Conservation (phyloP, 2,888 invertebrate species). For the Drosophila pseudotakahashii region DNA sequence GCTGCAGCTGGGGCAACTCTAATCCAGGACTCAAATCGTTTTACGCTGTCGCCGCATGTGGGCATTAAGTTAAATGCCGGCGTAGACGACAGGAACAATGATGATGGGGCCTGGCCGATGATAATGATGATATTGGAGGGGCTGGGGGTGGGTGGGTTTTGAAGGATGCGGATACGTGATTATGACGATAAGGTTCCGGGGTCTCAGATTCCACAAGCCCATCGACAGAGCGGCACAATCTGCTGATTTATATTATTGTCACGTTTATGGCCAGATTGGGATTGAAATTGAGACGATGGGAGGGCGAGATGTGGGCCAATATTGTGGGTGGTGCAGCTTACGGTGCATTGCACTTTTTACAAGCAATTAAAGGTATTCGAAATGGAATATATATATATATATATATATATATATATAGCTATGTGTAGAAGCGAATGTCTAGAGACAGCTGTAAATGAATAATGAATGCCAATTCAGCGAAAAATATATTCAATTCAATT, state of each 20-base stretch:
- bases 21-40: conserved; percentile 53
- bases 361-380: conserved; percentile 53
- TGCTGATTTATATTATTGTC: conserved; percentile 81
- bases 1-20: conserved; percentile 30
- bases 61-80: conserved; percentile 67
- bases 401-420: too few relatives aligned
- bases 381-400: neutral
- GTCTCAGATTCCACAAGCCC: neutral
- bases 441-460: conserved; percentile 73
- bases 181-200: conserved; percentile 38
- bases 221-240: conserved; percentile 50
- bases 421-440: conserved; percentile 6
- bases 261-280: conserved; percentile 79
- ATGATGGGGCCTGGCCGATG: neutral
- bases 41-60: conserved; percentile 61
- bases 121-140: conserved; percentile 14
- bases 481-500: conserved; percentile 75
- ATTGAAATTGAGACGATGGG: conserved; percentile 37
- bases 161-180: conserved; percentile 9
- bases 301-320: neutral
- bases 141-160: neutral
- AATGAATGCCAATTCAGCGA: conserved; percentile 80
- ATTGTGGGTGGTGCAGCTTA: conserved; percentile 26
- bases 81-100: conserved; percentile 34
- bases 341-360: conserved; percentile 52